Base-by-base conservation (phyloP, 2,888 invertebrate species). In the Smittia aterrima region DNA sequence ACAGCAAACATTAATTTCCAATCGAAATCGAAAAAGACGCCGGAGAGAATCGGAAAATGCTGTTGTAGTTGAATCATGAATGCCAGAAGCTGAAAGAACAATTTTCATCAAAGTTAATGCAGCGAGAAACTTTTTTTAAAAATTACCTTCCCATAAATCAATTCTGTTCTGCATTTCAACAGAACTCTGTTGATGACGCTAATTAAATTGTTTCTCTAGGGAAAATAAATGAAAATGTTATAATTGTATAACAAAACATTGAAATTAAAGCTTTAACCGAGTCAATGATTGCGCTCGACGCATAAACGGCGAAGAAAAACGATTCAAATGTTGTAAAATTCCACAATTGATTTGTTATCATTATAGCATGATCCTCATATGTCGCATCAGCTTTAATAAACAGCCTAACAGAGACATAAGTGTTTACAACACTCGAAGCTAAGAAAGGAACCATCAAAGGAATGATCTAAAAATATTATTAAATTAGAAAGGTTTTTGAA, bases 1-100 rank as follows among this genome's bases (percentile, higher is more conserved):
- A 66, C 66, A 20, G 25, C 25, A 38, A 38, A 32, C 16, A 38
- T n/a, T 40, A 66, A 66, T 32, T 4, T 66, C 20, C 66, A 32
- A 66, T 66, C 66, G 22, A 38, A 20, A 66, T 40, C 40, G 62
- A 18, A 16, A 20, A 62, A 20, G 20, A 18, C 20, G 62, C 53
- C 53, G 18, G 53, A 18, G n/a, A 18, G 18, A 47, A 47, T 32
- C 32, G 32, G 53, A 47, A 47, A 47, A 47, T 13, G 18, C n/a
- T 18, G n/a, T 11, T 16, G 18, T 4, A 47, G n/a, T 47, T 47
- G 53, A 47, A 16, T n/a, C 53, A 11, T 9, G n/a, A 18, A n/a
- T n/a, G 53, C n/a, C 11, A 9, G 18, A 47, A 47, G n/a, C 18
- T 47, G 53, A 3, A 9, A 32, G 32, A 32, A 32, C 32, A 32